Percentiles rank a stretch among this genome's conserved stretches.
Evolutionary conservation across 2,797 vertebrate species (phyloP).

Genomic region (Varecia variegata): DNA sequence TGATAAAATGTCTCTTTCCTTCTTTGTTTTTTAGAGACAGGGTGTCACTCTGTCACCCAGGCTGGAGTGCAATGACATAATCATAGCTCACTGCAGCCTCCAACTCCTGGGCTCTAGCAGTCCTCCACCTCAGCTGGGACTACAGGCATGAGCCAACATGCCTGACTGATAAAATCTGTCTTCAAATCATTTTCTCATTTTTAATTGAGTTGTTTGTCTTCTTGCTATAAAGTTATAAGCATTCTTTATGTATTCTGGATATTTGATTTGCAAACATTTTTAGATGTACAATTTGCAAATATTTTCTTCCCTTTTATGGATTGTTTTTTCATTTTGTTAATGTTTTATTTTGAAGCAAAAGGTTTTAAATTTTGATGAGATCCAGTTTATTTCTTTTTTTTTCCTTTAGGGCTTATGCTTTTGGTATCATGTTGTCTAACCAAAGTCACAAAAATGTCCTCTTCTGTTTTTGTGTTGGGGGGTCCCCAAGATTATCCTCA

Average conservation of each 20-base stretch:
- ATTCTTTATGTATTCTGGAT: not conserved
- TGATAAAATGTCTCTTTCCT: not conserved
- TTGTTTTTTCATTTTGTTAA: not conserved
- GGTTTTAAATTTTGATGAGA: not conserved
- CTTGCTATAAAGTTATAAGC: not conserved
- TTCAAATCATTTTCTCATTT: not conserved
- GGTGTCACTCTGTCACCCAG: too few relatives aligned
- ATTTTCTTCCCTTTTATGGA: not conserved
- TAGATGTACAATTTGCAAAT: not conserved
- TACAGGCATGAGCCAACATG: too few relatives aligned
- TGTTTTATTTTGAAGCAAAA: slow-evolving; percentile 14
- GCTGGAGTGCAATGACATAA: too few relatives aligned
- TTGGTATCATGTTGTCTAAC: not conserved
- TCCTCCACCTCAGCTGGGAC: too few relatives aligned
- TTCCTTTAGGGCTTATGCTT: not conserved
- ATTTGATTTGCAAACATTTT: not conserved
- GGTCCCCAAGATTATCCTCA: not conserved
- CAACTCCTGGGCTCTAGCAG: too few relatives aligned
- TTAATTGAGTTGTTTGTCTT: not conserved
- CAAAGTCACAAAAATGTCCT: not conserved
- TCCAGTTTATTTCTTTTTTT: not conserved
- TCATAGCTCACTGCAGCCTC: too few relatives aligned
- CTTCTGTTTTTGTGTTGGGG: not conserved
- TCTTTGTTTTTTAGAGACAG: too few relatives aligned
- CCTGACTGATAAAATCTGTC: not conserved